These are phyloP conservation scores for Sesamia inferens DNA, from an alignment of 2,888 invertebrate species.

Conservation along the genomic window DNA sequence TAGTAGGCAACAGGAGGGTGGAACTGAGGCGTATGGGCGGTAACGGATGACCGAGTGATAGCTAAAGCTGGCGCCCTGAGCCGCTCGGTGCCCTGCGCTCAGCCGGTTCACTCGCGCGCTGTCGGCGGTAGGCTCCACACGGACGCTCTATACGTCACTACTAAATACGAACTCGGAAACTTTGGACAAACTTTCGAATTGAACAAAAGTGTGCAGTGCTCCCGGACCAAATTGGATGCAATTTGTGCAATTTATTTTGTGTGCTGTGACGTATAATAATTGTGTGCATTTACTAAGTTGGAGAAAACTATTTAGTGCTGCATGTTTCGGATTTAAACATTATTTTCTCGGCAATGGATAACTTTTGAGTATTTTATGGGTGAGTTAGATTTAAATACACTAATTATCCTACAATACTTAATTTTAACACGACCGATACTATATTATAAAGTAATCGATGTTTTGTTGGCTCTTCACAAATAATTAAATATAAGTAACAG, in stretches of 20 bases:
- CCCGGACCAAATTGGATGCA: conserved; percentile 70
- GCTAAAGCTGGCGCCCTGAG: conserved; percentile 51
- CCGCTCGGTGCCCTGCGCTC: conserved; percentile 25
- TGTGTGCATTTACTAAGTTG: conserved; percentile 58
- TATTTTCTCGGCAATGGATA: conserved; percentile 57
- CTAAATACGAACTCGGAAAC: conserved; percentile 66
- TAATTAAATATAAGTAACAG: background rate
- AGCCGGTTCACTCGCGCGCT: conserved; percentile 64
- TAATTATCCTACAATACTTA: background rate
- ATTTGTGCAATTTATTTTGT: conserved; percentile 74
- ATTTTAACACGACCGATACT: background rate
- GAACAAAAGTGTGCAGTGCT: conserved; percentile 67
- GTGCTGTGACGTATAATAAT: conserved; percentile 65
- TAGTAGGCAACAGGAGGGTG: conserved; percentile 76
- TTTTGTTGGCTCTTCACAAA: too few relatives aligned
- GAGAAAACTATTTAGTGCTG: conserved; percentile 58
- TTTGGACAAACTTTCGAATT: conserved; percentile 70
- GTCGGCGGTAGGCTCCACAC: conserved; percentile 61
- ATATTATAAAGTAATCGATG: background rate
- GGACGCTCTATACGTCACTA: conserved; percentile 41
- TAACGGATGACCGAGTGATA: conserved; percentile 57
- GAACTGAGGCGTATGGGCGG: conserved; percentile 69
- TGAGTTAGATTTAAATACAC: conserved; percentile 45
- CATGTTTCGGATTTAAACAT: conserved; percentile 49
- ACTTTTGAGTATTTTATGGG: conserved; percentile 60